Conservation (phyloP, 2,113 vertebrate genomes). For the Bubo scandiacus region DNA sequence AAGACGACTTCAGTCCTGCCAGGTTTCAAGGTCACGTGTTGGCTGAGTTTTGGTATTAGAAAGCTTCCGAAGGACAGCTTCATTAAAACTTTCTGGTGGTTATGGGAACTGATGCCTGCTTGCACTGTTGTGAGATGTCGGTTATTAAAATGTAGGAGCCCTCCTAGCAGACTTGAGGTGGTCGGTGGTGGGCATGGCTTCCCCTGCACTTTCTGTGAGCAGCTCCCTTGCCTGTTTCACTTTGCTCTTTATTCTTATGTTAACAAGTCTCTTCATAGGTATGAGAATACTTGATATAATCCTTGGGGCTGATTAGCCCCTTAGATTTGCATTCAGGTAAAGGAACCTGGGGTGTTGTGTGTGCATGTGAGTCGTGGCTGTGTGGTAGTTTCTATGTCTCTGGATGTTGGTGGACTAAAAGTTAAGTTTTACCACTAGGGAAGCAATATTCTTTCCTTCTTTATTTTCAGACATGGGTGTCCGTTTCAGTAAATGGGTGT, state of each 20-base stretch:
- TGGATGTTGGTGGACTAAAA: not conserved
- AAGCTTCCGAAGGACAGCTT: not conserved
- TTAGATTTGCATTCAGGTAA: not conserved
- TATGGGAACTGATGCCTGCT: not conserved
- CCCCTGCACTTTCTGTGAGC: rapidly evolving
- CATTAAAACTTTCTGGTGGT: rapidly evolving
- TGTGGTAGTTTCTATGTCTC: not conserved
- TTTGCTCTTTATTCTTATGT: not conserved
- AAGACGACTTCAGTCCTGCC: not conserved
- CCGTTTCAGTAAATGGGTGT: not conserved
- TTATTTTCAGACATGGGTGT: not conserved
- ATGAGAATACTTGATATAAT: rapidly evolving
- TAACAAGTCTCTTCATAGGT: not conserved
- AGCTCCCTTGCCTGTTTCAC: not conserved
- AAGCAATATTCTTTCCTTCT: not conserved
- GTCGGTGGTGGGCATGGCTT: rapidly evolving
- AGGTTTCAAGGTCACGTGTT: rapidly evolving
- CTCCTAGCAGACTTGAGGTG: rapidly evolving
- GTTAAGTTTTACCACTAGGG: not conserved
- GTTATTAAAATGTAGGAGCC: not conserved
- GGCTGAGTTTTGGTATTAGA: not conserved
- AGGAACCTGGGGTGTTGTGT: not conserved
- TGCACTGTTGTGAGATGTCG: rapidly evolving
- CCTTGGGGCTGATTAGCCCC: too few relatives aligned
- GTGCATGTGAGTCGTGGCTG: rapidly evolving